Evolutionary conservation across 2,797 vertebrate species (phyloP), one percentile per base, ranked within the genome.

Genomic region (Harpagifer antarcticus): DNA sequence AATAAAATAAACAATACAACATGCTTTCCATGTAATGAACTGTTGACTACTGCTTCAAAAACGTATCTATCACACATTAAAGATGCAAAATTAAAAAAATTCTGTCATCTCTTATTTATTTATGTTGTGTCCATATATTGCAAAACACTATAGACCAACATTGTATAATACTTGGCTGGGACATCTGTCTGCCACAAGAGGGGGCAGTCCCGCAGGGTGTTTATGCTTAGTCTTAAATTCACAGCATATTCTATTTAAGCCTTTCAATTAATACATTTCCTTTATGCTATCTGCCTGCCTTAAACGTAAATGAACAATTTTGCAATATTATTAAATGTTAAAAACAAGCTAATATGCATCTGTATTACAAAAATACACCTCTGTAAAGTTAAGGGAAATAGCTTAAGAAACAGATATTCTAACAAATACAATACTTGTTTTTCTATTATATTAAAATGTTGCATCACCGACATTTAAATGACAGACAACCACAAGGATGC

Each of bases 101-200:
- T n/a, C 19, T 56, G 49, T 63, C 53, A 37, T 55, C 42, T 55
- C 61, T 60, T 27, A 37, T 37, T 37, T 37, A 37, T 37, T 37
- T 37, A 37, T 37, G 8, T 7, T 37, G 6, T 37, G 33, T 37
- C 33, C 33, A 37, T 55, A 14, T 0, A 19, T 17, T 62, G 27
- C 16, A 45, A 31, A 1, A 49, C 63, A 57, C n/a, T 31, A 10
- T 9, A 37, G 40, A 13, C 14, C 17, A 57, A 37, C 8, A 31
- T 57, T 56, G 33, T 53, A 44, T 59, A 9, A 55, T 17, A 33
- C 23, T 42, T 43, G 9, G n/a, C 53, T 13, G 13, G 31, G 70
- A 50, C 47, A 53, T 56, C 1, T 70, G 1, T 80, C 44, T 40
- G 42, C 91, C 92, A 89, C 89, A 75, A 87, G 92, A 85, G 86